phyloP scores from a whole-genome alignment of 2,797 vertebrate species.

The Ctenopoma multispine region DNA sequence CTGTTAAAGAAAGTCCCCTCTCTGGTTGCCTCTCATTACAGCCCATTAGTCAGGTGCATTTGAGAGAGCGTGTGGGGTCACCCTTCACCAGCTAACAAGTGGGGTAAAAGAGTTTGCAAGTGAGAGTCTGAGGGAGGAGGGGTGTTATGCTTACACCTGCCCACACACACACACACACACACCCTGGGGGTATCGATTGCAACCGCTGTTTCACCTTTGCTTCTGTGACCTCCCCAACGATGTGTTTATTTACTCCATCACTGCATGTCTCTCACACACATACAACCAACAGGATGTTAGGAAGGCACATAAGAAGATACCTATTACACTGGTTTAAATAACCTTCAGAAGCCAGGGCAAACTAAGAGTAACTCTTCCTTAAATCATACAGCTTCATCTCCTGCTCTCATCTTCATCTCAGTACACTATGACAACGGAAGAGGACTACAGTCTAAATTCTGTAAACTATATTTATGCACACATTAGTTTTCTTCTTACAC shows the following conservation, averaged over 20 bases:
- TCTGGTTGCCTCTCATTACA: conserved; percentile 92
- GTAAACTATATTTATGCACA: too few relatives aligned
- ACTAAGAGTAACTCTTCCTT: conserved; percentile 9
- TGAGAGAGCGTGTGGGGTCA: conserved; percentile 70
- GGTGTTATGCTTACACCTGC: conserved; percentile 70
- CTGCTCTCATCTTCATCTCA: not conserved
- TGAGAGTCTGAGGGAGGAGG: conserved; percentile 44
- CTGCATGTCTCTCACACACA: conserved; percentile 39
- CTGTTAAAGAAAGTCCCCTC: conserved; percentile 88
- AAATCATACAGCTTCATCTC: conserved; percentile 21
- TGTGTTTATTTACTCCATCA: conserved; percentile 84
- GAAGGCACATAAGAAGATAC: conserved; percentile 12
- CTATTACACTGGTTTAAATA: conserved; percentile 39
- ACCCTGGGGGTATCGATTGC: conserved; percentile 85
- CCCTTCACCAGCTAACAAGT: conserved; percentile 76
- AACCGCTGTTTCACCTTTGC: conserved; percentile 96
- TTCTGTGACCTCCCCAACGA: conserved; percentile 91
- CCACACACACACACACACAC: conserved; percentile 43
- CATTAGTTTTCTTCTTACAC: too few relatives aligned
- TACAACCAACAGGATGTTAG: conserved; percentile 29
- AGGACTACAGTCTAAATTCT: not conserved
- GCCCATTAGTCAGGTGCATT: conserved; percentile 89
- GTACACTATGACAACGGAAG: not conserved
- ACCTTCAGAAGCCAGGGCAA: conserved; percentile 13
- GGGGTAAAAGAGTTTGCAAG: conserved; percentile 74